Base-by-base conservation (phyloP, 2,888 invertebrate genomes). In the Erynnis tages region DNA sequence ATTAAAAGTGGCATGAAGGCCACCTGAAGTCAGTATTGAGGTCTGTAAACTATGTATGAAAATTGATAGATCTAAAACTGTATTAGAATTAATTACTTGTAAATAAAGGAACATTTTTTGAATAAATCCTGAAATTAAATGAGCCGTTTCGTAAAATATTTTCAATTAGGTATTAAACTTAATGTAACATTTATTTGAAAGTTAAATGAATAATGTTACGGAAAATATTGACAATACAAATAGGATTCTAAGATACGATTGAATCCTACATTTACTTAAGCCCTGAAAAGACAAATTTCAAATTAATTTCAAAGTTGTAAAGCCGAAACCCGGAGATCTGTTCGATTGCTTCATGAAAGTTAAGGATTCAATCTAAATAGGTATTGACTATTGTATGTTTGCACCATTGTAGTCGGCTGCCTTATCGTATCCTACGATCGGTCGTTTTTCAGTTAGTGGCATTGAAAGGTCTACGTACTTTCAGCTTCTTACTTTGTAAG, bases 321-420 rank as follows among this genome's bases (percentile, higher is more conserved):
- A 25, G 40, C 13, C 13, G 4, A n/a, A 11, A 27, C 16, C 14
- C 5, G 27, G 40, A 41, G 40, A 27, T 23, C 14, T 17, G 27
- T 41, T 29, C 29, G 25, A 41, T 17, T 29, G 29, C 41, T 17
- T 29, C 41, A 41, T 41, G 41, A 41, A 41, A 29, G 41, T 23
- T 14, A 17, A 34, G 34, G 34, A 34, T 16, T 14, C 4, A 29
- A 16, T 34, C 17, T 37, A 37, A 37, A 37, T 37, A 19, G 10
- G 29, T 27, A 41, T 7, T 6, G 17, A 19, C 25, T 1, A 10
- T 41, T 23, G 19, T 37, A 41, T n/a, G n/a, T n/a, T n/a, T n/a
- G n/a, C n/a, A n/a, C n/a, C n/a, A 29, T 41, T 16, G 13, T 14
- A 14, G 6, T 14, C 25, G 29, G 17, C n/a, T 7, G 41, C 1